Base-by-base conservation (phyloP, 2,113 vertebrate species). In the Uria lomvia region DNA sequence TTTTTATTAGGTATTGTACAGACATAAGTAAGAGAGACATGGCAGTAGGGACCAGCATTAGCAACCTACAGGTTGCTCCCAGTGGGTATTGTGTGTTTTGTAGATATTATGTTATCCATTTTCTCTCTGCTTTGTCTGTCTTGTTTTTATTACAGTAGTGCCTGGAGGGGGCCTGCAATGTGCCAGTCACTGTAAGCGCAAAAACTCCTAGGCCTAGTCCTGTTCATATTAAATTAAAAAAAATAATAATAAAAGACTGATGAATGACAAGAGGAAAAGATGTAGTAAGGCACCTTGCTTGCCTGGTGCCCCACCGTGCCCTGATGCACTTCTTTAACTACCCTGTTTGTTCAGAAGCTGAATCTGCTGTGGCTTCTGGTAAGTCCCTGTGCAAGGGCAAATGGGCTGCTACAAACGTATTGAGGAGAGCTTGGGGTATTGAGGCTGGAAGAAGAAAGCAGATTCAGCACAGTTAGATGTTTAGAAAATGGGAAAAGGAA, bases 1-100 rank as follows among this genome's bases (percentile, higher is more conserved):
- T 80, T 96, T 93, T 93, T 92, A 92, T 92, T 94, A 88, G 88
- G 23, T 80, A 58, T 20, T 77, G 72, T 67, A 38, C 53, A 66
- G 92, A 73, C 45, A 11, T 79, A 80, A 88, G 52, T 75, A 75
- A 94, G 75, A 90, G 53, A 56, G 53, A 11, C 2, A 12, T 47
- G 94, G 86, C 83, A 38, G 83, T 91, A 83, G 55, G 55, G 62
- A 80, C 52, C 0, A 4, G 27, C 60, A 38, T 75, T 70, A 78
- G 60, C 70, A 96, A 75, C 80, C 73, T 66, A 15, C 11, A n/a
- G 85, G 94, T 94, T 88, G 26, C 36, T 85, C 88, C 63, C 78
- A 74, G 40, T 53, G 88, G 55, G 58, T 74, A 45, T 84, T 70
- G 50, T 53, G 75, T 56, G 23, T 47, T 90, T 89, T 84, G 75